Conservation (phyloP, 1,140 invertebrate species). For the Drosophila repletoides region DNA sequence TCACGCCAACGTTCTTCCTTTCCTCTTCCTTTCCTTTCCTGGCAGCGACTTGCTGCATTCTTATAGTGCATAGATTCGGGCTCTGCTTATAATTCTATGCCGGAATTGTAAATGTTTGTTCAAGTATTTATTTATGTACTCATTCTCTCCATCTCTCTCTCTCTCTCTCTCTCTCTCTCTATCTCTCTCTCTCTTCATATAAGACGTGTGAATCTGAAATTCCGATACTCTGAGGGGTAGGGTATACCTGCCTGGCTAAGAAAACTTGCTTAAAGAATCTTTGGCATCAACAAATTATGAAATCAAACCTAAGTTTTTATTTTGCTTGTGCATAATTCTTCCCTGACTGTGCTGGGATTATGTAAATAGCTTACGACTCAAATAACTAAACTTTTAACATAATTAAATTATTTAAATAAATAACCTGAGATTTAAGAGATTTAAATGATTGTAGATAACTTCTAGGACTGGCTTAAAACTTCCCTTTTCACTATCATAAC, state of each 20-base stretch:
- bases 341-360: too few species aligned
- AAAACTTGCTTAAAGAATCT: not conserved
- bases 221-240: too few species aligned
- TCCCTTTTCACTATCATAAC: too few species aligned
- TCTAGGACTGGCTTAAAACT: too few species aligned
- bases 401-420: too few species aligned
- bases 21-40: not conserved
- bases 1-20: not conserved
- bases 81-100: conserved; percentile 74
- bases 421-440: too few species aligned
- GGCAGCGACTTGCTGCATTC: conserved; percentile 52
- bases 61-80: conserved; percentile 68
- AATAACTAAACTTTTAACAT: too few species aligned
- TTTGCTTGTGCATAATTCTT: not conserved
- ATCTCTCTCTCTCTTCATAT: conserved; percentile 13
- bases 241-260: not conserved
- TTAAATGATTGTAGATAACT: too few species aligned
- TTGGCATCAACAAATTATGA: not conserved
- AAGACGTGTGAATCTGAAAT: too few species aligned
- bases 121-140: conserved; percentile 80
- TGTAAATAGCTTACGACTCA: too few species aligned
- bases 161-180: conserved; percentile 9
- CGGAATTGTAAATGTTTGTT: conserved; percentile 77
- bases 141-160: conserved; percentile 5
- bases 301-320: too few species aligned